Evolutionary conservation across 1,140 invertebrate genomes (phyloP).

Genomic region (Bacillus rossius): DNA sequence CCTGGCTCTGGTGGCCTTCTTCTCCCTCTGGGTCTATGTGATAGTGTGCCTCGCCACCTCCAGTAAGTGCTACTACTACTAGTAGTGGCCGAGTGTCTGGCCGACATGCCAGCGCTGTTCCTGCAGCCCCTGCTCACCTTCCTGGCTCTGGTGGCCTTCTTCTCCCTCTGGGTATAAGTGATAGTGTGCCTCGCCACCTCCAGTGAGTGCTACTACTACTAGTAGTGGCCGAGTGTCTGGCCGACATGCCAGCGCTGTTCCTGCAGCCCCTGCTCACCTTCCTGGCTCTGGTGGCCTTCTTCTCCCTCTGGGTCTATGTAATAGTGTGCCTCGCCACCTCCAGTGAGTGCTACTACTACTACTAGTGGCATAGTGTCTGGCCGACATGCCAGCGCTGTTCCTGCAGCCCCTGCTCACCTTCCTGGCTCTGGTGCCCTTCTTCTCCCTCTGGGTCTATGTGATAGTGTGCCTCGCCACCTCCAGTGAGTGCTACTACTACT

Average conservation of each 20-base stretch:
- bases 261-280: constrained; percentile 86
- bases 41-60: constrained; percentile 65
- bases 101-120: constrained; percentile 76
- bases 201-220: no score
- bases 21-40: constrained; percentile 78
- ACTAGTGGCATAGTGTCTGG: no score
- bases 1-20: constrained; percentile 67
- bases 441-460: constrained; percentile 78
- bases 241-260: constrained; percentile 76
- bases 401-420: constrained; percentile 86
- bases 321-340: constrained; percentile 65
- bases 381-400: constrained; percentile 76
- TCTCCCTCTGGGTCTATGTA: constrained; percentile 78
- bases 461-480: constrained; percentile 65
- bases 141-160: constrained; percentile 67
- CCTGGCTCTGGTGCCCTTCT: constrained; percentile 67
- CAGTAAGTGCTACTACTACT: no score
- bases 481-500: no score
- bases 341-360: no score
- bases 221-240: no score
- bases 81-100: no score
- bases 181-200: constrained; percentile 65
- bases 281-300: constrained; percentile 67
- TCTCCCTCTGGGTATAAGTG: constrained; percentile 78
- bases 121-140: constrained; percentile 86